Evolutionary conservation across 2,888 invertebrate genomes (phyloP).

Genomic region (Diabrotica balteata): DNA sequence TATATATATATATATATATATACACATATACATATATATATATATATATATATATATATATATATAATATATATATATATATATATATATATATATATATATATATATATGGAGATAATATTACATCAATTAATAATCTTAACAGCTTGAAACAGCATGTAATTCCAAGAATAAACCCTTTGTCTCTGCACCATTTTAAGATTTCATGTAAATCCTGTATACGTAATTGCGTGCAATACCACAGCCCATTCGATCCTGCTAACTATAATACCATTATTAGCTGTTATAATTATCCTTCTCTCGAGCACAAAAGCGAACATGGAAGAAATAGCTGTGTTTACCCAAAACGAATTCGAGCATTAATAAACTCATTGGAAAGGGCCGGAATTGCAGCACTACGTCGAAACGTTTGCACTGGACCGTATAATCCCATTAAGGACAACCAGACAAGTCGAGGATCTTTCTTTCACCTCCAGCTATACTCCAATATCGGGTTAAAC

Average conservation of each 20-base stretch:
- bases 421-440: constrained; percentile 29
- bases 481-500: constrained; percentile 27
- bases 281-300: background rate
- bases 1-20: no score
- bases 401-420: constrained; percentile 21
- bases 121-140: no score
- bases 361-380: constrained; percentile 25
- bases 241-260: background rate
- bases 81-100: no score
- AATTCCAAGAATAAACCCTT: no score
- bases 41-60: no score
- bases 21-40: no score
- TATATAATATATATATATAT: no score
- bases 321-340: constrained; percentile 24
- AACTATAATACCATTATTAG: background rate
- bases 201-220: no score
- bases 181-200: no score
- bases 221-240: background rate
- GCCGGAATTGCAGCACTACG: constrained; percentile 18
- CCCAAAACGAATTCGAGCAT: constrained; percentile 20
- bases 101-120: no score
- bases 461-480: constrained; percentile 22
- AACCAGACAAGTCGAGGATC: constrained; percentile 26
- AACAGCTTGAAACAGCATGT: no score
- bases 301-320: background rate